Evolutionary conservation across 2,888 invertebrate genomes (phyloP).

Genomic region (Micropterix aruncella): DNA sequence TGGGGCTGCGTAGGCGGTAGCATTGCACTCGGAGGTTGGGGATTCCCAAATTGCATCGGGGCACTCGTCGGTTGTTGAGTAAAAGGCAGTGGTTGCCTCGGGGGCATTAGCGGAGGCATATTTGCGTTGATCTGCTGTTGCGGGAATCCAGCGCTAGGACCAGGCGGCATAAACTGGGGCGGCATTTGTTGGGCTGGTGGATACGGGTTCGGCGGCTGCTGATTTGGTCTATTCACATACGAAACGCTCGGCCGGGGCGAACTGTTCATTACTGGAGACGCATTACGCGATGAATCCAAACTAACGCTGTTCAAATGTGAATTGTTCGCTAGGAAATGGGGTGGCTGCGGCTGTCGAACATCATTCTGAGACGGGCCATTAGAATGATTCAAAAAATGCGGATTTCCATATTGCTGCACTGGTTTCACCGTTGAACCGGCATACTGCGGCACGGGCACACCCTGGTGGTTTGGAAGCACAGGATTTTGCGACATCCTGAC

Average conservation of each 20-base stretch:
- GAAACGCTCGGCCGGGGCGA: conserved; percentile 2
- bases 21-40: neutral
- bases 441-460: no score
- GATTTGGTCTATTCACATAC: no score
- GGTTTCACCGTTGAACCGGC: no score
- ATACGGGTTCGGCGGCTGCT: neutral
- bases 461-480: neutral
- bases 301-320: conserved; percentile 13
- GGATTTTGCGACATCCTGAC: neutral
- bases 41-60: conserved; percentile 13
- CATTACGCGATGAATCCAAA: conserved; percentile 23
- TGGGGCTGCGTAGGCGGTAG: neutral
- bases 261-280: conserved; percentile 18
- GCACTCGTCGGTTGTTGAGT: conserved; percentile 26
- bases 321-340: conserved; percentile 4
- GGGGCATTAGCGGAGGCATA: conserved; percentile 28
- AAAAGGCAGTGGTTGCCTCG: conserved; percentile 23
- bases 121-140: conserved; percentile 29
- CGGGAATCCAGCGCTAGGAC: conserved; percentile 18
- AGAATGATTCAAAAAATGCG: no score
- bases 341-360: neutral
- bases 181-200: conserved; percentile 1
- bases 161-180: neutral
- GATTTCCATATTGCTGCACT: no score
- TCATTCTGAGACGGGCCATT: no score